phyloP scores from a whole-genome alignment of 1,140 invertebrate genomes.

The Drosophila hydei region DNA sequence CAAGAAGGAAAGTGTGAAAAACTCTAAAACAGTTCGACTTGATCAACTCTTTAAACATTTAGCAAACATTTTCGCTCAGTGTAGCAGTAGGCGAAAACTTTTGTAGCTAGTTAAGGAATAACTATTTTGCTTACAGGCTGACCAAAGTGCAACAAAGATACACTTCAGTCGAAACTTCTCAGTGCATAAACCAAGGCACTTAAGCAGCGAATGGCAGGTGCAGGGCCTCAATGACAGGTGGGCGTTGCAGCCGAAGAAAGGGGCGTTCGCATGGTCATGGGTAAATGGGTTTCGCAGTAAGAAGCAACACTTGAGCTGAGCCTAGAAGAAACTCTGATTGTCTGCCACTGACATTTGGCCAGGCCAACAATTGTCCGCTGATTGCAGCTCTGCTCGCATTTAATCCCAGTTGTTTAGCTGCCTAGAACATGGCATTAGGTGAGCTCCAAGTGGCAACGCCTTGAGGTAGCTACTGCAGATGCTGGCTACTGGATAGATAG shows the following conservation, averaged over 20 bases:
- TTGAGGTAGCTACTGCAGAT: background rate
- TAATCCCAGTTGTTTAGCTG: background rate
- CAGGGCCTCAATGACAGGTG: constrained; percentile 17
- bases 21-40: too few relatives aligned
- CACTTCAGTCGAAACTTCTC: constrained; percentile 6
- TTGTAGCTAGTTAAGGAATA: background rate
- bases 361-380: constrained; percentile 18
- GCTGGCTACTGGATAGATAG: constrained; percentile 37
- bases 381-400: constrained; percentile 21
- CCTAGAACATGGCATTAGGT: constrained; percentile 34
- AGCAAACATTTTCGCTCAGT: background rate
- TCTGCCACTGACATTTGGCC: constrained; percentile 15
- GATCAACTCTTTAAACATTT: too few relatives aligned
- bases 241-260: background rate
- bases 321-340: constrained; percentile 1
- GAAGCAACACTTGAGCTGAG: background rate
- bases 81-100: background rate
- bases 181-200: constrained; percentile 4
- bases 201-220: constrained; percentile 4
- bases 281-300: constrained; percentile 6
- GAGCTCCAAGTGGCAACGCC: constrained; percentile 5
- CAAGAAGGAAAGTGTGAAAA: too few relatives aligned
- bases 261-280: constrained; percentile 8
- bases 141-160: background rate
- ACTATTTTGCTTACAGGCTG: background rate